Conservation (phyloP, 2,113 vertebrate species). For the Poecilia latipinna region DNA sequence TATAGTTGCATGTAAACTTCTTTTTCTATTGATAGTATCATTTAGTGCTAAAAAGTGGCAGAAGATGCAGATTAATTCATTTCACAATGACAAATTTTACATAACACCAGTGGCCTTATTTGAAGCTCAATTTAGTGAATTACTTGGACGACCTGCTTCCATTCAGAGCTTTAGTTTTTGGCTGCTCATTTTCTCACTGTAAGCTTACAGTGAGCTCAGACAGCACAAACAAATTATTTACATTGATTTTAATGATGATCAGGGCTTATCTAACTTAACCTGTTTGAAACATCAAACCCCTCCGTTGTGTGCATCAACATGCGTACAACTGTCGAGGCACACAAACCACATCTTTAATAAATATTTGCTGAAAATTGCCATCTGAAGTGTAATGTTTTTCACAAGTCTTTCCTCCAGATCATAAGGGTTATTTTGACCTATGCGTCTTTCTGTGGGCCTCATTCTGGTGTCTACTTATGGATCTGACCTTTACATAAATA, state of each 20-base stretch:
- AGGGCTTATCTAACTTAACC: conserved; percentile 25
- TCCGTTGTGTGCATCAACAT: neutral
- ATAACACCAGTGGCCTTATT: conserved; percentile 33
- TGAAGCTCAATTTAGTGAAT: conserved; percentile 53
- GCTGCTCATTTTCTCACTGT: neutral
- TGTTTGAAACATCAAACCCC: conserved; percentile 24
- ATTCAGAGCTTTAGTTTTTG: conserved; percentile 41
- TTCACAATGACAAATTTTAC: conserved; percentile 25
- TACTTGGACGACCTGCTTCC: conserved; percentile 23
- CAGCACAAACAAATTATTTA: conserved; percentile 38
- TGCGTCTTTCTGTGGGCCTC: conserved; percentile 29
- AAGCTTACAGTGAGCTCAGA: conserved; percentile 5
- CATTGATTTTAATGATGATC: conserved; percentile 34
- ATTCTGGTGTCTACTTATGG: conserved; percentile 46
- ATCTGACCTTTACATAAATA: conserved; percentile 72
- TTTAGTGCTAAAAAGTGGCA: neutral
- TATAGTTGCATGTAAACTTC: neutral
- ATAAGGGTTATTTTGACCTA: conserved; percentile 52
- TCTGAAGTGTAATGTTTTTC: conserved; percentile 18
- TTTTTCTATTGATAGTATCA: neutral
- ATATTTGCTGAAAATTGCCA: conserved; percentile 14
- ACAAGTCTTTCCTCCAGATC: conserved; percentile 33
- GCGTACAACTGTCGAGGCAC: neutral
- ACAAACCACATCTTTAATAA: neutral
- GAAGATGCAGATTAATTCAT: neutral